Evolutionary conservation across 2,888 invertebrate species (phyloP), one percentile per base, ranked within the genome.

Genomic region (Aquatica leii): DNA sequence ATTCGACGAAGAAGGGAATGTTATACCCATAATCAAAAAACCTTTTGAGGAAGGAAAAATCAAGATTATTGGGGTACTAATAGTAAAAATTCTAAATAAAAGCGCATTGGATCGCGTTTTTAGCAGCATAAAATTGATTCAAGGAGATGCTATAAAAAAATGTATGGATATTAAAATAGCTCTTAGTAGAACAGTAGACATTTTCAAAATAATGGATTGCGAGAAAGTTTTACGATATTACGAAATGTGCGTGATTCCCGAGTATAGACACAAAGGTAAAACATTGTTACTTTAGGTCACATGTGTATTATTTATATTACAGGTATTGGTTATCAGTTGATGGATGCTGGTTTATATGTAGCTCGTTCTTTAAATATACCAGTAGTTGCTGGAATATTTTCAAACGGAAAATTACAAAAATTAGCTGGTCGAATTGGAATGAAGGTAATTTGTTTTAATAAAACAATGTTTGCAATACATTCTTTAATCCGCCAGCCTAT

Each of bases 311-410:
- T 41, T 41, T 60, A 62, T 54, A 21, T 6, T 24, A 24, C 24
- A 77, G 77, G 69, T 31, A 59, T 78, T 20, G 78, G 75, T 20
- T 71, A 69, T 48, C 70, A 73, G 20, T 59, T 79, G 54, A 70
- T 78, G 72, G 59, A 68, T 3, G 65, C 69, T 48, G 77, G 75
- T 0, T 20, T 79, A 8, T 74, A 78, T 34, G 74, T 80, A 2
- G 80, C 81, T 0, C 72, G 77, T 60, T 75, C 80, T 31, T 61
- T 81, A 31, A 65, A 75, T 21, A 71, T 80, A 20, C 71, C 75
- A 0, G 74, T 78, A 2, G 69, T 77, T 5, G 76, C 76, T 71
- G 80, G 80, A 2, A 69, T 81, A 15, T 79, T 80, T 65, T 70
- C 69, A 24, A 74, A 69, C 49, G 71, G 50, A 56, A 65, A 66